Conservation (phyloP, 53 echinoderm and acorn worm species). For the Temnopleurus reevesii region DNA sequence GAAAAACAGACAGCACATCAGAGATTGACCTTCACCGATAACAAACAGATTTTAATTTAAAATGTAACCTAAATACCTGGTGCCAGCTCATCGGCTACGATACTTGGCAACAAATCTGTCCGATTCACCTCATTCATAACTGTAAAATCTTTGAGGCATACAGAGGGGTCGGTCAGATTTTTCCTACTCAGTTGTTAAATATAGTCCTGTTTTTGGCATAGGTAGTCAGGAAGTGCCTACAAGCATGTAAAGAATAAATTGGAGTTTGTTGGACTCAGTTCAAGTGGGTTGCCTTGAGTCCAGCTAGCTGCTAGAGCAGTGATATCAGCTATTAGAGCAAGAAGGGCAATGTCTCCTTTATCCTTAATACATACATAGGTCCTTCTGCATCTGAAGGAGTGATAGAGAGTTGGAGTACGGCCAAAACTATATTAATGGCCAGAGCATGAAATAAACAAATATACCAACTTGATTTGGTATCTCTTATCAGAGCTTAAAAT, state of each 20-base stretch:
- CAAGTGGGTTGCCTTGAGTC: neutral
- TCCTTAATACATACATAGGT: no score
- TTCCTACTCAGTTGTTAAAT: neutral
- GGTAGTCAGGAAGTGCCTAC: neutral
- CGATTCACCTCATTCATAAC: conserved; percentile 11
- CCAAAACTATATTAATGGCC: neutral
- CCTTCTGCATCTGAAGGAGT: no score
- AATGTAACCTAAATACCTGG: neutral
- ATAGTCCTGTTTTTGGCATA: neutral
- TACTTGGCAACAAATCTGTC: neutral
- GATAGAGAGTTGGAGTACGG: neutral
- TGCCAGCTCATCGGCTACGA: neutral
- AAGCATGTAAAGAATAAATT: neutral
- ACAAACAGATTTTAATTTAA: neutral
- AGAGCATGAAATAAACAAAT: neutral
- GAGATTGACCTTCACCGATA: no score
- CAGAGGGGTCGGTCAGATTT: neutral
- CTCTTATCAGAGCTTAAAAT: neutral
- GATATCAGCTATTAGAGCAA: no score
- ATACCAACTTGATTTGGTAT: neutral
- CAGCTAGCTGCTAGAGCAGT: neutral
- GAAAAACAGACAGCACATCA: no score
- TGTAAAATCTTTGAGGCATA: neutral
- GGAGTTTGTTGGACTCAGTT: neutral
- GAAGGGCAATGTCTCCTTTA: no score